Evolutionary conservation across 2,888 invertebrate genomes (phyloP).

Genomic region (Phortica okadai): DNA sequence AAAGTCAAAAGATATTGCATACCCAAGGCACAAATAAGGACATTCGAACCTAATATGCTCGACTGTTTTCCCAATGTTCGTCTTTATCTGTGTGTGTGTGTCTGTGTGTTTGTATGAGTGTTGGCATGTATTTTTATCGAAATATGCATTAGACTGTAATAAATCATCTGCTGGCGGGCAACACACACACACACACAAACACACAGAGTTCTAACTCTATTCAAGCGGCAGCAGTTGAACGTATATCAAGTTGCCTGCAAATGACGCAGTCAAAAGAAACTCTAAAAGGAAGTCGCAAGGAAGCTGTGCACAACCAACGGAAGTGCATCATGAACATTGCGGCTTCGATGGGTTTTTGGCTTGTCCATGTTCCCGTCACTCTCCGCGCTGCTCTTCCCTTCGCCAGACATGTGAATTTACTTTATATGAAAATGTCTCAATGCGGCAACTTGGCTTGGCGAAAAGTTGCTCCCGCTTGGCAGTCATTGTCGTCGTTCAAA

Average conservation of each 20-base stretch:
- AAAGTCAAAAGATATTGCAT: not conserved
- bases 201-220: not conserved
- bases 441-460: not conserved
- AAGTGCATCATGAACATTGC: conserved; percentile 13
- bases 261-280: conserved; percentile 23
- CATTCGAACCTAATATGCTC: conserved; percentile 5
- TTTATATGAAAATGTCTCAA: conserved; percentile 5
- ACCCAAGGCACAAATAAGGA: conserved; percentile 8
- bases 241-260: conserved; percentile 4
- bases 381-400: not conserved
- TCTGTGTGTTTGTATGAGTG: not conserved
- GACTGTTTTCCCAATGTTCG: no score
- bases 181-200: conserved; percentile 27
- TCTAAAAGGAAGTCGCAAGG: conserved; percentile 9
- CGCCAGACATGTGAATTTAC: not conserved
- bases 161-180: conserved; percentile 58
- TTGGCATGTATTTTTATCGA: conserved; percentile 34
- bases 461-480: not conserved
- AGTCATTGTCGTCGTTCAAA: no score
- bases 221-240: not conserved
- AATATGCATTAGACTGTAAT: conserved; percentile 70
- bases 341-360: not conserved
- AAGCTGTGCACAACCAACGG: conserved; percentile 16
- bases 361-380: not conserved
- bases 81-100: not conserved